A percentile compares a stretch with the other conserved stretches of the same genome.
These are phyloP conservation scores for Pseudomyrmex pallidus DNA, from an alignment of 1,140 invertebrate species.

Conservation along the genomic window DNA sequence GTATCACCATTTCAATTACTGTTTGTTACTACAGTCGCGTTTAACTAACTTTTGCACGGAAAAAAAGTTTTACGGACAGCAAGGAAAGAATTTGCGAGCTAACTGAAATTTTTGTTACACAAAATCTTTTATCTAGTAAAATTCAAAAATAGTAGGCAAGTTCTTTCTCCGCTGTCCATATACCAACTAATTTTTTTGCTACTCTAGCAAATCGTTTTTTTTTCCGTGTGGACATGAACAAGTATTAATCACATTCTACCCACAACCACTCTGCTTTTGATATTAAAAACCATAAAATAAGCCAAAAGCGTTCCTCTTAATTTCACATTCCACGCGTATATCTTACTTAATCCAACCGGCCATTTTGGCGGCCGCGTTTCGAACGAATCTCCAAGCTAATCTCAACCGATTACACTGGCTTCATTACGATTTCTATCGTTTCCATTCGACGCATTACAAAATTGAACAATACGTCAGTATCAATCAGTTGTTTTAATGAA, in stretches of 20 bases:
- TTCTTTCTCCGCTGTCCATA: neutral
- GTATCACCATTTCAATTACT: no score
- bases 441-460: neutral
- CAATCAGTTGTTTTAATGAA: no score
- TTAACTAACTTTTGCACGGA: no score
- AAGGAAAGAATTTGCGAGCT: no score
- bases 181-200: neutral
- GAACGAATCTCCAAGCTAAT: neutral
- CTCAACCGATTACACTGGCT: constrained; percentile 5
- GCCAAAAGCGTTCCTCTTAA: neutral
- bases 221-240: neutral
- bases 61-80: no score
- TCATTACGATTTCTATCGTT: constrained; percentile 27
- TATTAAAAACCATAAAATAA: constrained; percentile 9
- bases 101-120: no score
- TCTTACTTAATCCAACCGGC: neutral
- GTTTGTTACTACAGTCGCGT: no score
- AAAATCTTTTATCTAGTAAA: no score
- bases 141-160: no score
- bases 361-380: neutral
- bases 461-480: neutral
- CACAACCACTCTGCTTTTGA: neutral
- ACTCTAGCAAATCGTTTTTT: no score
- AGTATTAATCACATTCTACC: constrained; percentile 19
- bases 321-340: constrained; percentile 3